These are phyloP conservation scores for Hyalella azteca DNA, from an alignment of 2,888 invertebrate genomes.

Conservation along the genomic window DNA sequence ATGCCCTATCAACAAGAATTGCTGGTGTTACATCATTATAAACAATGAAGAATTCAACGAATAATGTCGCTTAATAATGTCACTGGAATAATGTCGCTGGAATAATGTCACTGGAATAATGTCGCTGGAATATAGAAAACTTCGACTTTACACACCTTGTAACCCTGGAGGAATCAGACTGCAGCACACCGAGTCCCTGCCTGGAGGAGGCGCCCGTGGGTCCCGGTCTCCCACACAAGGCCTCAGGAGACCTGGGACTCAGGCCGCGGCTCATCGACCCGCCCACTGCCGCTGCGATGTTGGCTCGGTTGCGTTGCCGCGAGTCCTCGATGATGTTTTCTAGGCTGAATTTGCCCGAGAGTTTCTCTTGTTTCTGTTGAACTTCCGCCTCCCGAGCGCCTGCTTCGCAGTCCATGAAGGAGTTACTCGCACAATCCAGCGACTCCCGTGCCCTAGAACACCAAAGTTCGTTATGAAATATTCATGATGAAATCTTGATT, in stretches of 20 bases:
- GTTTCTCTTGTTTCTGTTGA: background rate
- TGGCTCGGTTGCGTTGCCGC: background rate
- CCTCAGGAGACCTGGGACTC: background rate
- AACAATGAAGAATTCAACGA: no score
- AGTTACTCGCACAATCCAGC: background rate
- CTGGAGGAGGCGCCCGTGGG: no score
- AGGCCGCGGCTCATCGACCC: background rate
- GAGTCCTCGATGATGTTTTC: conserved; percentile 23
- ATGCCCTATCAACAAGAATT: no score
- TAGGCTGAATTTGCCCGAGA: conserved; percentile 27
- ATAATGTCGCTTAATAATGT: no score
- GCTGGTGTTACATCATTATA: no score
- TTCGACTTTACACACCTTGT: no score
- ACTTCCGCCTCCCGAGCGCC: background rate
- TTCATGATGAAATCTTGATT: no score
- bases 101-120: no score
- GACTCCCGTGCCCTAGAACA: background rate
- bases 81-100: no score
- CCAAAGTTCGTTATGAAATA: no score
- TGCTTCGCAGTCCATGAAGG: background rate
- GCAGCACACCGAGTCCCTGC: no score
- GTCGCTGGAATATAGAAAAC: no score
- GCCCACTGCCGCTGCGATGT: conserved; percentile 4
- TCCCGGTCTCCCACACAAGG: background rate
- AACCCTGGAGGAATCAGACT: background rate